A percentile compares a stretch with the other conserved stretches of the same genome.
phyloP scores from a whole-genome alignment of 2,113 vertebrate species.

The Urocynchramus pylzowi region DNA sequence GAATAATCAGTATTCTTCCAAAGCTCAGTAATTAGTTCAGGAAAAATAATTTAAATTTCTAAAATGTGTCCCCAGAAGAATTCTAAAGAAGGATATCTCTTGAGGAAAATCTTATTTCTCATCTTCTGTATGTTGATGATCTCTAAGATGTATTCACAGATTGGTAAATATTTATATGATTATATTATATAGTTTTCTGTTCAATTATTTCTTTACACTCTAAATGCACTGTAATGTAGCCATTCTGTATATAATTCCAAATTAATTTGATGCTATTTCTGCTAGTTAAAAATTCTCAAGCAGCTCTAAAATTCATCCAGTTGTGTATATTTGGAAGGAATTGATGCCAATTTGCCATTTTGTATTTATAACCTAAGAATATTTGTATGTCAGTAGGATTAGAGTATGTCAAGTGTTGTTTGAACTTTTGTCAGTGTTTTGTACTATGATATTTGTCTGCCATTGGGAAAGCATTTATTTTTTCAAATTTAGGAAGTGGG shows the following conservation, averaged over 20 bases:
- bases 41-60: background rate
- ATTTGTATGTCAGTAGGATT: background rate
- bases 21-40: background rate
- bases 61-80: background rate
- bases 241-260: background rate
- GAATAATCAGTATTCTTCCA: background rate
- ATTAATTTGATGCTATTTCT: background rate
- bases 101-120: background rate
- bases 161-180: background rate
- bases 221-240: background rate
- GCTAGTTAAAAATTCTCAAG: background rate
- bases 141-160: background rate
- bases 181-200: background rate
- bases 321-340: background rate
- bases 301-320: background rate
- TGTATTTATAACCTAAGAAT: background rate
- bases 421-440: background rate
- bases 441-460: background rate
- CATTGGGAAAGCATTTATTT: background rate
- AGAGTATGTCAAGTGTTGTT: background rate
- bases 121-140: background rate
- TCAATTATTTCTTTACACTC: background rate
- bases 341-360: background rate
- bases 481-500: background rate
- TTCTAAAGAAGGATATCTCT: background rate